Evolutionary conservation across 92 coral and sea anemone species (phyloP), one percentile per base, ranked within the genome.

Genomic region (Palythoa caribaeorum): DNA sequence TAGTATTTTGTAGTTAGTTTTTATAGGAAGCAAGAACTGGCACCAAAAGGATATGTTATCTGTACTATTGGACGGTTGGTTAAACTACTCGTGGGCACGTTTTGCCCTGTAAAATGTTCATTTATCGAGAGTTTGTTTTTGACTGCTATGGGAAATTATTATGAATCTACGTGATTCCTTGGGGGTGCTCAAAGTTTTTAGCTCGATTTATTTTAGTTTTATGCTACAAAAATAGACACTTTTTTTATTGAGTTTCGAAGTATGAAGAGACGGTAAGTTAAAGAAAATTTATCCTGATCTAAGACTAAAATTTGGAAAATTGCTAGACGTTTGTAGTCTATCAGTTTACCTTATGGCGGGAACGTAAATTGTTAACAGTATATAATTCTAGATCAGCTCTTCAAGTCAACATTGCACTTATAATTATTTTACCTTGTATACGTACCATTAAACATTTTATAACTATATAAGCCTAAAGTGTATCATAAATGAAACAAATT

Each of bases 1-100:
- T 84, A 44, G 38, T 94, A 20, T 68, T 68, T 68, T 68, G 73
- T 68, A 68, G n/a, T 71, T 92, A 79, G 86, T 74, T 80, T 37
- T 38, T 90, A 35, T 79, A 81, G 50, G 88, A 87, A 83, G 77
- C 66, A 68, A 80, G 85, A 85, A 50, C 15, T 59, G 71, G 60
- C 55, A 44, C 38, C 60, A 20, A 21, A 35, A 79, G 84, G 55
- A 65, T 38, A 54, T 79, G 21, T 15, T 15, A 59, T 37, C 55
- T 38, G 54, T 59, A 35, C 15, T 79, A 12, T n/a, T 59, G 53
- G 10, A 59, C 73, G 84, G 73, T 79, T 60, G 71, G 72, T 79
- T 39, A 60, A 79, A 38, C 53, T 62, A 3, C 83, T 1, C 47
- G 36, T 48, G 38, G 53, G 78, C 48, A 71, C 37, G 48, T 12